These are phyloP conservation scores for Paragorgia papillata DNA, from an alignment of 92 coral and sea anemone genomes.

Conservation along the genomic window DNA sequence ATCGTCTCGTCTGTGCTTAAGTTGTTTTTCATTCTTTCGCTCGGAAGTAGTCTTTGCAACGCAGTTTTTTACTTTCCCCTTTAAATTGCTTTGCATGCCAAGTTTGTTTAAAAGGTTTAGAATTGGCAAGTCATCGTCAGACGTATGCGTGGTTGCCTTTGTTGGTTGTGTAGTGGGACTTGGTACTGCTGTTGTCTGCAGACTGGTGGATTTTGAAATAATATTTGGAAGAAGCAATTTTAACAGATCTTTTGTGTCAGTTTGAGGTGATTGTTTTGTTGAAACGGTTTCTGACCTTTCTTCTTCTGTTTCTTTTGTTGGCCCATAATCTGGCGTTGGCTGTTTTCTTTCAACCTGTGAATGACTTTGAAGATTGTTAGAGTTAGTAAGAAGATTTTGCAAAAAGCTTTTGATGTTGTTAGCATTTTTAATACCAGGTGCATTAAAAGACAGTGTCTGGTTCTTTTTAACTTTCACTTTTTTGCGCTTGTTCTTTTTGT, in stretches of 20 bases:
- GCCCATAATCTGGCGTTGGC: not conserved
- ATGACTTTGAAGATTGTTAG: slow-evolving; percentile 44
- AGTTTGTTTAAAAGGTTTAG: slow-evolving; percentile 6
- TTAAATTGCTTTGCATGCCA: not conserved
- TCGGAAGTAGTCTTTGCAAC: slow-evolving; percentile 8
- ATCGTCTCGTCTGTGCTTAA: not conserved
- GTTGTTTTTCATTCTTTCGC: not conserved
- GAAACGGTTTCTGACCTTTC: not conserved
- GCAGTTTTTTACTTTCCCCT: slow-evolving; percentile 16
- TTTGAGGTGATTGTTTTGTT: slow-evolving; percentile 10
- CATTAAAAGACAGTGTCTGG: not conserved
- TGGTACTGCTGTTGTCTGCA: not conserved
- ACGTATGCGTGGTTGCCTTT: slow-evolving; percentile 7
- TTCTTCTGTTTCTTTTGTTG: slow-evolving; percentile 7
- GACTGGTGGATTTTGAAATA: not conserved
- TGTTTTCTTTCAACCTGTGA: slow-evolving; percentile 33
- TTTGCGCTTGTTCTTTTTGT: slow-evolving; percentile 24
- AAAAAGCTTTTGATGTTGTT: slow-evolving; percentile 55
- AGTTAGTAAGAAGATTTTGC: slow-evolving; percentile 58
- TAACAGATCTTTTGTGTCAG: slow-evolving; percentile 10
- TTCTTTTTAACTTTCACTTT: not conserved
- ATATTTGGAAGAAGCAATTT: slow-evolving; percentile 8
- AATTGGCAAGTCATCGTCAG: not conserved
- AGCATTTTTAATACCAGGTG: not conserved
- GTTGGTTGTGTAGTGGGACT: slow-evolving; percentile 20